Evolutionary conservation across 2,888 invertebrate genomes (phyloP).

Genomic region (Agrotis segetum): DNA sequence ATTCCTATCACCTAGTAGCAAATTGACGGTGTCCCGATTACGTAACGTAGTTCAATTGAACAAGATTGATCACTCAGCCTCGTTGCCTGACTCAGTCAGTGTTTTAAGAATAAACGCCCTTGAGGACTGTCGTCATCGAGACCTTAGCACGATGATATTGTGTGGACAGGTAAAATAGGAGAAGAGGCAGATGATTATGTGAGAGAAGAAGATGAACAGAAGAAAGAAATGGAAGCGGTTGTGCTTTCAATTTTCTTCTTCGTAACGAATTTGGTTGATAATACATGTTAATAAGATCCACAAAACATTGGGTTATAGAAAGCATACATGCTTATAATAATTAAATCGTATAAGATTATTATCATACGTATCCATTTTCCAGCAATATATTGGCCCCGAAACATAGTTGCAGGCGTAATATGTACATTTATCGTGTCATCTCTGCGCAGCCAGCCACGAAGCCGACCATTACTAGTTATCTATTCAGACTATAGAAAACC

Average conservation of each 20-base stretch:
- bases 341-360: slow-evolving; percentile 25
- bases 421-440: slow-evolving; percentile 62
- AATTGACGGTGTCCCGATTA: slow-evolving; percentile 71
- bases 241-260: background rate
- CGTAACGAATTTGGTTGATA: background rate
- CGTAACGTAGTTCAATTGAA: slow-evolving; percentile 81
- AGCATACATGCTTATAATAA: background rate
- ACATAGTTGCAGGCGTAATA: slow-evolving; percentile 57
- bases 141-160: slow-evolving; percentile 45
- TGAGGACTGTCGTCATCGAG: slow-evolving; percentile 63
- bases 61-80: slow-evolving; percentile 83
- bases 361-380: slow-evolving; percentile 39
- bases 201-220: background rate
- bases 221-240: background rate
- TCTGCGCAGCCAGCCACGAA: slow-evolving; percentile 57
- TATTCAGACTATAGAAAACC: slow-evolving; percentile 62
- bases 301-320: background rate
- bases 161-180: background rate
- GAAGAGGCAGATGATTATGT: background rate
- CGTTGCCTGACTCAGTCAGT: slow-evolving; percentile 80
- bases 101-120: slow-evolving; percentile 69
- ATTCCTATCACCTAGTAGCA: slow-evolving; percentile 63
- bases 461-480: slow-evolving; percentile 60
- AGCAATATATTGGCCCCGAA: slow-evolving; percentile 45
- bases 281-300: background rate